Evolutionary conservation across 1,140 invertebrate genomes (phyloP), one percentile per base, ranked within the genome.

Genomic region (Agraylea sexmaculata): DNA sequence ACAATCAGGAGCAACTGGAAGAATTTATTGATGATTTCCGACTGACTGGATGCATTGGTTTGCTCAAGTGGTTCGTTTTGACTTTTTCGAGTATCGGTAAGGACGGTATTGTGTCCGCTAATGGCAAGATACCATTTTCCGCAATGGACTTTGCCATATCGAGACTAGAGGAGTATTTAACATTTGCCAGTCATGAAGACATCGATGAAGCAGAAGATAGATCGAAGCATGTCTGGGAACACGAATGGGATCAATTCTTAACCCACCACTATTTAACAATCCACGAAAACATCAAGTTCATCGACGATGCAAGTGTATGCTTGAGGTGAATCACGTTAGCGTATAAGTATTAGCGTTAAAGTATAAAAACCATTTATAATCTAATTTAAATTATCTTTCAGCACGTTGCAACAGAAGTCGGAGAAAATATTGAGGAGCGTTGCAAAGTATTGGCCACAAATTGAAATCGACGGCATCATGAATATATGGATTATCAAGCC

Each of bases 401-500:
- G 64, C 37, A 53, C 56, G 48, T 47, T 61, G 27, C 62, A 68
- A 50, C 51, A 62, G 49, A 62, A 54, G 42, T 61, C 59, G 4
- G 37, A 57, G 2, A 62, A 64, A 46, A 45, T 69, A 18, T 51
- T 72, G 19, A 54, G 57, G 2, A 57, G 58, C 22, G 59, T 72
- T 48, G 54, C 59, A 49, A 64, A 66, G 30, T 75, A 73, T 55
- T 88, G 83, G 81, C 85, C 86, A 0, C 85, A 91, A 56, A 72
- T 80, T 37, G 73, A 80, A 1, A 73, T 86, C 43, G 90, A 92
- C 57, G 89, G 88, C 1, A 66, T 75, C 27, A 71, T 77, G 40
- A 93, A 94, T 60, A 77, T 93, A 37, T 96, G 91, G 91, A 95
- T 96, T 48, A 73, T 94, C 17, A 96, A 96, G 60, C 92, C 92